Conservation (phyloP, 1,140 invertebrate species). For the Heliconius congener region DNA sequence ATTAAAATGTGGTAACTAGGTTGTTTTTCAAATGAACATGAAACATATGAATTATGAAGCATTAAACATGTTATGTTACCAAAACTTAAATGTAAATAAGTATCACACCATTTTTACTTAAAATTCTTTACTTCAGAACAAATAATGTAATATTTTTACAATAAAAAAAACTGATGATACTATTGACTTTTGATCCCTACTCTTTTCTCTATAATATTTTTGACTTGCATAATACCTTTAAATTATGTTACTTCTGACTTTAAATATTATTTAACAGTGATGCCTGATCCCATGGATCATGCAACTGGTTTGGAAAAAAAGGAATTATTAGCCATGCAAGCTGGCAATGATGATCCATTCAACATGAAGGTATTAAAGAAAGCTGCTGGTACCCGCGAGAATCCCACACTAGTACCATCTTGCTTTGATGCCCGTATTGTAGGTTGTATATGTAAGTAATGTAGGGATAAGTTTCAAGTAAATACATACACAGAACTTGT, state of each 20-base stretch:
- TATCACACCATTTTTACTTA: too few relatives aligned
- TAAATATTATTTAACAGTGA: constrained; percentile 73
- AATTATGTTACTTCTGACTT: not conserved
- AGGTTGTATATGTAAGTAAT: constrained; percentile 93
- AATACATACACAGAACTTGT: too few relatives aligned
- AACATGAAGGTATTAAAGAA: constrained; percentile 91
- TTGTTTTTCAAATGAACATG: too few relatives aligned
- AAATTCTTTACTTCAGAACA: too few relatives aligned
- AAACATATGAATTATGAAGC: too few relatives aligned
- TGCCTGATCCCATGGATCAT: constrained; percentile 94
- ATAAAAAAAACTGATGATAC: too few relatives aligned
- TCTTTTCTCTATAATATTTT: too few relatives aligned
- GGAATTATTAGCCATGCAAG: constrained; percentile 90
- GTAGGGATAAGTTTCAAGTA: not conserved
- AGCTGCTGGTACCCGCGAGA: constrained; percentile 90
- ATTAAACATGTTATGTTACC: too few relatives aligned
- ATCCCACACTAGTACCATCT: constrained; percentile 94
- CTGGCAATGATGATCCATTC: constrained; percentile 96
- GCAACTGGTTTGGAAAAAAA: constrained; percentile 95
- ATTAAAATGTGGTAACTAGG: too few relatives aligned
- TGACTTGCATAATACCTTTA: too few relatives aligned
- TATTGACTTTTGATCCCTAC: not conserved
- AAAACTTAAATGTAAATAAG: too few relatives aligned
- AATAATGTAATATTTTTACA: too few relatives aligned
- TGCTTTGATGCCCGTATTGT: constrained; percentile 93